Evolutionary conservation across 1,140 invertebrate species (phyloP).

Genomic region (Aethina tumida): DNA sequence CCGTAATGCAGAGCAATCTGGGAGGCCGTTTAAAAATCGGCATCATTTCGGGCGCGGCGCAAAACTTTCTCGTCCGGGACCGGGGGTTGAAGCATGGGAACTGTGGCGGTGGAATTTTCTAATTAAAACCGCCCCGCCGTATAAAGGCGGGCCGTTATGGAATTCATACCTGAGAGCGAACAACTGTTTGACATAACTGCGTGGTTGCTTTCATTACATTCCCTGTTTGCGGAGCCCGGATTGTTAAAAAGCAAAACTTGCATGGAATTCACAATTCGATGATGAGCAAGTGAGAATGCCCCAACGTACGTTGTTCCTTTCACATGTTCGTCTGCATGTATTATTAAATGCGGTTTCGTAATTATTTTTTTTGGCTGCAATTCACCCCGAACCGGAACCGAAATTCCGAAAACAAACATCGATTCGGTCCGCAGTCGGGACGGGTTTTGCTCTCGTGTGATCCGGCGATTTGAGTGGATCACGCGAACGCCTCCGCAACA

Average conservation of each 20-base stretch:
- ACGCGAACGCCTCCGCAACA: no score
- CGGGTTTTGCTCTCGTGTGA: no score
- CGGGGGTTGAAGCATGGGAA: slow-evolving; percentile 14
- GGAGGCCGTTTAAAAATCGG: slow-evolving; percentile 9
- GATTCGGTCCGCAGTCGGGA: no score
- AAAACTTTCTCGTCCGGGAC: slow-evolving; percentile 7
- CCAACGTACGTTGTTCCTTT: background rate
- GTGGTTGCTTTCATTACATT: slow-evolving; percentile 30
- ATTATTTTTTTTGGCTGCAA: no score
- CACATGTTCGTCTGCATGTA: no score
- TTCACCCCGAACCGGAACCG: no score
- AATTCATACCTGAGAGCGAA: slow-evolving; percentile 31
- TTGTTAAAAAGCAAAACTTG: slow-evolving; percentile 27
- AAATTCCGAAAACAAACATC: no score
- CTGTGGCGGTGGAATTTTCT: slow-evolving; percentile 27
- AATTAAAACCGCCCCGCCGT: slow-evolving; percentile 28
- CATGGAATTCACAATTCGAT: slow-evolving; percentile 20
- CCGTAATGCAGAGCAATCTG: no score
- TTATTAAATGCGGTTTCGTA: no score
- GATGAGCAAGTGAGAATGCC: background rate
- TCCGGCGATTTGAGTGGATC: no score
- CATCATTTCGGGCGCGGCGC: slow-evolving; percentile 12
- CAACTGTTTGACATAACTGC: slow-evolving; percentile 30
- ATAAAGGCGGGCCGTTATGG: slow-evolving; percentile 30
- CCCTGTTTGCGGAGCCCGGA: slow-evolving; percentile 25